These are phyloP conservation scores for Pheosia gnoma DNA, from an alignment of 2,888 invertebrate species.

Conservation along the genomic window DNA sequence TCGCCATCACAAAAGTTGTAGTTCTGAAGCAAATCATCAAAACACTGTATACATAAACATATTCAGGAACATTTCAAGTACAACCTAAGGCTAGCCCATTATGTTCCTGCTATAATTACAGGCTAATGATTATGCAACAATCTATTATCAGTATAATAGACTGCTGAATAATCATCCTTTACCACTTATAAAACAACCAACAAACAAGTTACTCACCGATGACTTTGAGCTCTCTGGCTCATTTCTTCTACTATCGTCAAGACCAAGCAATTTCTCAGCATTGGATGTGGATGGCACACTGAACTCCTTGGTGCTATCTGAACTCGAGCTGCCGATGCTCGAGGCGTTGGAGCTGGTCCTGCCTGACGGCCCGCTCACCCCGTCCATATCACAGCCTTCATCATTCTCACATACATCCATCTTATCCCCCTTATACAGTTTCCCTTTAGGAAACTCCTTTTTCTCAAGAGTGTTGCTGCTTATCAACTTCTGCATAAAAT, in stretches of 20 bases:
- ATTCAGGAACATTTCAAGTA: no score
- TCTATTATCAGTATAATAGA: no score
- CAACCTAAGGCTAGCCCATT: no score
- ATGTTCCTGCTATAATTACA: no score
- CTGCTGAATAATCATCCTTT: no score
- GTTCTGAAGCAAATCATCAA: slow-evolving; percentile 49
- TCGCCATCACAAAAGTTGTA: slow-evolving; percentile 65
- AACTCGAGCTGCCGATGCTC: slow-evolving; percentile 68
- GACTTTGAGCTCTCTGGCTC: slow-evolving; percentile 59
- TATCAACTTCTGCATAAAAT: slow-evolving; percentile 76
- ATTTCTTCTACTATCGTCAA: slow-evolving; percentile 58
- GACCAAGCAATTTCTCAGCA: slow-evolving; percentile 72
- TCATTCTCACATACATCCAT: slow-evolving; percentile 56
- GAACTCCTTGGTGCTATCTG: slow-evolving; percentile 69
- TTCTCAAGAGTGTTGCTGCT: slow-evolving; percentile 68
- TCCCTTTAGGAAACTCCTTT: slow-evolving; percentile 74
- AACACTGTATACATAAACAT: not conserved
- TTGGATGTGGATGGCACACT: slow-evolving; percentile 75
- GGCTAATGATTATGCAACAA: no score
- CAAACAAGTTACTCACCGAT: slow-evolving; percentile 46
- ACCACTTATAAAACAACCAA: slow-evolving; percentile 1
- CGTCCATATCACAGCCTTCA: slow-evolving; percentile 57
- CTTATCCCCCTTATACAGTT: slow-evolving; percentile 70
- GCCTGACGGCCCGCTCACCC: slow-evolving; percentile 57
- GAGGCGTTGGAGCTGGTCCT: slow-evolving; percentile 72